Conservation (phyloP, 2,113 vertebrate genomes). For the Ailurus styani region DNA sequence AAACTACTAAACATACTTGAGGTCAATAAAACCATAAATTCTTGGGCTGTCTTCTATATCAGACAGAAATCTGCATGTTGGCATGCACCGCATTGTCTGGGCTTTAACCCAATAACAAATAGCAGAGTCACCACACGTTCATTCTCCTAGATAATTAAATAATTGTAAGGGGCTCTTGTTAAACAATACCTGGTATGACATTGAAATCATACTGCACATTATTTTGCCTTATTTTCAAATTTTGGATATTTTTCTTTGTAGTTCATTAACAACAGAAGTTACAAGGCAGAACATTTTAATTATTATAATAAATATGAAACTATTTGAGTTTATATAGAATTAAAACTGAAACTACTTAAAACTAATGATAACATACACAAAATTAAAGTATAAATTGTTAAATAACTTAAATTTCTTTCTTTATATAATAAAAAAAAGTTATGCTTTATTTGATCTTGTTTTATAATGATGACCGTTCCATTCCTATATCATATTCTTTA, state of each 20-base stretch:
- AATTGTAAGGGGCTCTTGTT: neutral
- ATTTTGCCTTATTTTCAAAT: neutral
- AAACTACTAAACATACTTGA: neutral
- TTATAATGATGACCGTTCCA: neutral
- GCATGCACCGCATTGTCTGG: fast-evolving
- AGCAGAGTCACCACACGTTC: neutral
- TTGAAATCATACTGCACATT: neutral
- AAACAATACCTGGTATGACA: neutral
- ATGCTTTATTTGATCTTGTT: neutral
- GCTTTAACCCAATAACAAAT: neutral
- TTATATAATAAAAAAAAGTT: neutral
- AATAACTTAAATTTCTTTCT: neutral
- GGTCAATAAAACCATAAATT: neutral
- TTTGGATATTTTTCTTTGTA: neutral
- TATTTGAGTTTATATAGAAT: neutral
- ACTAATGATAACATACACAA: neutral
- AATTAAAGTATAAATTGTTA: neutral
- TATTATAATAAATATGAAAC: neutral
- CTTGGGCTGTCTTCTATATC: neutral
- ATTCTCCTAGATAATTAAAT: neutral
- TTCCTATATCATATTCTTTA: neutral
- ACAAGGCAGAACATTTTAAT: neutral
- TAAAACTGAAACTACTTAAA: neutral
- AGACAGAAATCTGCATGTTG: neutral
- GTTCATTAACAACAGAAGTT: neutral